phyloP scores from a whole-genome alignment of 1,140 invertebrate species.

The Drosophila subpulchrella region DNA sequence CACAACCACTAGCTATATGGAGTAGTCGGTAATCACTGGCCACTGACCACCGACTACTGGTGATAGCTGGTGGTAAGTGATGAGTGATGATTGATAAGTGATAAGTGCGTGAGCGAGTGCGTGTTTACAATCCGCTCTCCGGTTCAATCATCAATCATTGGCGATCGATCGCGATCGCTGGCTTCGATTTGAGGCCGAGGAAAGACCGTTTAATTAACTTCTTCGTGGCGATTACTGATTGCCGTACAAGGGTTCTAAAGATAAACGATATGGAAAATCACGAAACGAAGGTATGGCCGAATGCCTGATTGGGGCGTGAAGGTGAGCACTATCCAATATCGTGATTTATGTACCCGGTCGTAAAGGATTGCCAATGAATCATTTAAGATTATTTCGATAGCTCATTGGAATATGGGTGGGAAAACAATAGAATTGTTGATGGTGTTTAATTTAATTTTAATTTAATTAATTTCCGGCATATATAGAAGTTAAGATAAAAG shows the following conservation, averaged over 20 bases:
- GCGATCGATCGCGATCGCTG: constrained; percentile 11
- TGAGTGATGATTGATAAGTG: constrained; percentile 13
- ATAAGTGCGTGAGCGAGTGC: constrained; percentile 44
- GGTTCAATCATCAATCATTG: constrained; percentile 29
- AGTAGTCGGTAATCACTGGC: background rate
- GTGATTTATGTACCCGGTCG: constrained; percentile 28
- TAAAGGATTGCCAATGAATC: constrained; percentile 11
- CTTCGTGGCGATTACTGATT: constrained; percentile 29
- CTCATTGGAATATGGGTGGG: background rate
- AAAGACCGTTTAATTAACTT: constrained; percentile 37
- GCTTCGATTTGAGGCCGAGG: constrained; percentile 15
- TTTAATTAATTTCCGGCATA: too few species aligned
- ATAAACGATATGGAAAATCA: constrained; percentile 54
- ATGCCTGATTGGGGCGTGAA: constrained; percentile 45
- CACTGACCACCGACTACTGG: background rate
- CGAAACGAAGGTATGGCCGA: constrained; percentile 19
- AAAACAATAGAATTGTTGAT: too few species aligned
- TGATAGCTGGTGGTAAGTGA: background rate
- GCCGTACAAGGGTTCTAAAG: constrained; percentile 7
- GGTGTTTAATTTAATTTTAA: too few species aligned
- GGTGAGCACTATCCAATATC: constrained; percentile 14
- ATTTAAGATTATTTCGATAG: background rate
- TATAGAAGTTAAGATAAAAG: too few species aligned
- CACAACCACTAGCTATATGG: background rate
- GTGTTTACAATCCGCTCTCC: constrained; percentile 47